phyloP scores from a whole-genome alignment of 2,113 vertebrate genomes.

The Cyprinodon variegatus region DNA sequence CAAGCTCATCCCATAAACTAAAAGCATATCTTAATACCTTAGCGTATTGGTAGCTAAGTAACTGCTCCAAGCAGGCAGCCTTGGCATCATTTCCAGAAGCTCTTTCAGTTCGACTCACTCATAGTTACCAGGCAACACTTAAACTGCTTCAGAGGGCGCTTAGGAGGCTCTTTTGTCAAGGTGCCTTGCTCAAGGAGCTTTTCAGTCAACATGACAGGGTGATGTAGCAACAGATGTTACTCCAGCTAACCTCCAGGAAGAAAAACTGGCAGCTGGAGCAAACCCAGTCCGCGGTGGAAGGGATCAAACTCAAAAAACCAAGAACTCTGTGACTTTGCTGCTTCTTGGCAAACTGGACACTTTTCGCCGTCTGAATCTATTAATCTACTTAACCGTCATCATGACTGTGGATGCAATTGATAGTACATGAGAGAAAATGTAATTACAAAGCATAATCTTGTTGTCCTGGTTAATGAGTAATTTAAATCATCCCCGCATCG shows the following conservation, averaged over 20 bases:
- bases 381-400: constrained; percentile 50
- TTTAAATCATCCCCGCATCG: constrained; percentile 48
- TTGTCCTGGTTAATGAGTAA: constrained; percentile 46
- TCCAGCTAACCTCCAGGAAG: constrained; percentile 40
- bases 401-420: constrained; percentile 37
- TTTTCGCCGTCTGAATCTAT: constrained; percentile 28
- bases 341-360: constrained; percentile 33
- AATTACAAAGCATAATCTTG: constrained; percentile 59
- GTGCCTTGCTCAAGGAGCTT: constrained; percentile 43
- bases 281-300: constrained; percentile 19
- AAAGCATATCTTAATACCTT: constrained; percentile 1
- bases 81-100: constrained; percentile 10
- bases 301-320: constrained; percentile 44
- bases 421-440: constrained; percentile 41
- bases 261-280: constrained; percentile 29
- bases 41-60: constrained; percentile 24
- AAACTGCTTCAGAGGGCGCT: constrained; percentile 9
- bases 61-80: constrained; percentile 9
- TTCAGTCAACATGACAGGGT: neutral
- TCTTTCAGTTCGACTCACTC: constrained; percentile 12
- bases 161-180: constrained; percentile 6
- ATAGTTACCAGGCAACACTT: constrained; percentile 34
- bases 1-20: neutral
- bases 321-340: constrained; percentile 54
- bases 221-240: constrained; percentile 28